Evolutionary conservation across 2,888 invertebrate species (phyloP), one percentile per base, ranked within the genome.

Genomic region (Vanessa cardui): DNA sequence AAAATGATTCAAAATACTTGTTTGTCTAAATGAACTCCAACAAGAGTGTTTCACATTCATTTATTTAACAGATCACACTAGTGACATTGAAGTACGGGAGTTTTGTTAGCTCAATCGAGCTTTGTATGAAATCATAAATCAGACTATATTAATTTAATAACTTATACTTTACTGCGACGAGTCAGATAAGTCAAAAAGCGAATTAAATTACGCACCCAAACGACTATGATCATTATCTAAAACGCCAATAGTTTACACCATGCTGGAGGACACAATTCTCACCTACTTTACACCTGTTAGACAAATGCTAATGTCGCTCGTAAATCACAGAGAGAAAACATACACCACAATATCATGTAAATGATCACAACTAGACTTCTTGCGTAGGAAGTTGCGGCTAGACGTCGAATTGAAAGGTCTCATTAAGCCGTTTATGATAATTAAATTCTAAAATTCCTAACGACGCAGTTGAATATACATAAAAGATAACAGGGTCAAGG

Each of bases 141-240:
- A 4, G 12, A 9, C 39, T 12, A 39, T 12, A 39, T 12, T 39
- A 12, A 12, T 16, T n/a, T 21, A 26, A 8, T 33, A 39, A 12
- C 18, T 39, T 9, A 56, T 12, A 56, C 33, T 0, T 70, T 71
- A 69, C 62, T 68, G 56, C 66, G 46, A 69, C 65, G 68, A 74
- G 68, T 73, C 73, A 74, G 75, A 76, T 75, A 63, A 69, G 66
- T 63, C 67, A 73, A 70, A 26, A 26, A 77, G 78, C 77, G 78
- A 73, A 77, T 78, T 74, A 75, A 73, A 75, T 72, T 76, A 78
- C 77, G 77, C 77, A 77, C 79, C 81, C 81, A 83, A 83, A 83
- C 81, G 80, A 78, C 77, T 72, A 72, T 74, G 83, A 82, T 86
- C 78, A 78, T 85, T 86, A 88, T 87, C 88, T 87, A 78, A 83